Evolutionary conservation across 1,140 invertebrate genomes (phyloP), one percentile per base, ranked within the genome.

Genomic region (Neodiprion lecontei): DNA sequence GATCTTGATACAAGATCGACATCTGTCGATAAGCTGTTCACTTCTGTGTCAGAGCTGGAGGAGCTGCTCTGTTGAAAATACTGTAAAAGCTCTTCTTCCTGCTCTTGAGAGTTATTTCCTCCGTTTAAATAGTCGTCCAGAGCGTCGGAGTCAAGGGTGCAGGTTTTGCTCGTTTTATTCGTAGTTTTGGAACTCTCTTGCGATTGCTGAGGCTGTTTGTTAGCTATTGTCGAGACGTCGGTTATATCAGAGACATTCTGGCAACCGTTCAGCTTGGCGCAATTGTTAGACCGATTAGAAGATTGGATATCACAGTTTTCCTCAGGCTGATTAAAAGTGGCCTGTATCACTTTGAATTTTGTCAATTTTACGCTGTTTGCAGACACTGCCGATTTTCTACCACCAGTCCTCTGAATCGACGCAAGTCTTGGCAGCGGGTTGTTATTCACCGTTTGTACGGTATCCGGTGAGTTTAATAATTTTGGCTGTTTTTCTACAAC

Each of bases 71-170:
- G 91, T 79, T 93, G 92, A 86, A 95, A 95, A 88, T 95, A 95
- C 86, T 94, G 92, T 79, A 95, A 86, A 76, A 95, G 83, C 86
- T 95, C 94, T 81, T 94, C 93, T 80, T 95, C 94, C 79, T 93
- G 93, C 79, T 95, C 94, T 81, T 95, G 93, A 67, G 93, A 94
- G 85, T 94, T 95, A 77, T 91, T 92, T 67, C 93, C 91, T 61
- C 92, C 92, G 76, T 92, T 91, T 78, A 95, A 89, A 84, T 95
- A 95, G 86, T 95, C 94, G 81, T 94, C 93, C 61, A 96, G 85
- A 61, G 93, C 93, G 80, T 95, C 93, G 61, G 93, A 93, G 80
- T 95, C 94, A 75, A 95, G 92, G 69, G 92, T 92, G 79, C 92
- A 92, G 49, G 94, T 75, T 67, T 86, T 88, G 10, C 83, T 83